Evolutionary conservation across 1,140 invertebrate genomes (phyloP).

Genomic region (Zaprionus capensis): DNA sequence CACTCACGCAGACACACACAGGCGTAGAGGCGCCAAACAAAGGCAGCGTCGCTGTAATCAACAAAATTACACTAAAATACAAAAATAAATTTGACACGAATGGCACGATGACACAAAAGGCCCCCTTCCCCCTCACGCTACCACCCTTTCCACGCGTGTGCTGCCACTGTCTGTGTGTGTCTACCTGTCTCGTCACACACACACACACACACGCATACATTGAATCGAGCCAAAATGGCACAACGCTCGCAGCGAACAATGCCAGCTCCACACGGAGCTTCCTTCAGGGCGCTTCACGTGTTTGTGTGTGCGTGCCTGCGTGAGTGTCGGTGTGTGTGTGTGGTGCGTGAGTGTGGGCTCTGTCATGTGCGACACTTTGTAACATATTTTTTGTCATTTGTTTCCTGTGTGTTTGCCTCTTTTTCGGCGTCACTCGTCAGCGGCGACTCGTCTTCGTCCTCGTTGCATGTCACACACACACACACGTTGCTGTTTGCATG

Average conservation of each 20-base stretch:
- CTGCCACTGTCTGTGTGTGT: neutral
- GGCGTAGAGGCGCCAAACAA: conserved; percentile 36
- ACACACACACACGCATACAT: neutral
- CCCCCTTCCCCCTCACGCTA: neutral
- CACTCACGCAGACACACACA: conserved; percentile 21
- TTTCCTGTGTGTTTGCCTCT: conserved; percentile 66
- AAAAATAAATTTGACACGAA: conserved; percentile 82
- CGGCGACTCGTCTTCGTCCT: conserved; percentile 25
- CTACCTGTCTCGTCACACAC: conserved; percentile 16
- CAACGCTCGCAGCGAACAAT: conserved; percentile 67
- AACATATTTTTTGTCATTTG: conserved; percentile 80
- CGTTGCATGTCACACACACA: conserved; percentile 31
- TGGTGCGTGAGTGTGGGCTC: conserved; percentile 22
- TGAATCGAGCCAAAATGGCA: conserved; percentile 67
- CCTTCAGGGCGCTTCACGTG: conserved; percentile 38
- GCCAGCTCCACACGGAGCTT: conserved; percentile 52
- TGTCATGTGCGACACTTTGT: conserved; percentile 80
- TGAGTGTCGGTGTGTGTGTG: conserved; percentile 15
- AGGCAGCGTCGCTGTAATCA: conserved; percentile 75
- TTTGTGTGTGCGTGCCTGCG: neutral
- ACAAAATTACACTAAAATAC: conserved; percentile 82
- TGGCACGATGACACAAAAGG: conserved; percentile 78
- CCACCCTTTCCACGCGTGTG: neutral
- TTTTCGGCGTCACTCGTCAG: conserved; percentile 73
- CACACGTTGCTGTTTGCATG: conserved; percentile 26